Percentiles rank a stretch among this genome's conserved stretches.
Evolutionary conservation across 2,113 vertebrate genomes (phyloP).

Genomic region (Prinia subflava): DNA sequence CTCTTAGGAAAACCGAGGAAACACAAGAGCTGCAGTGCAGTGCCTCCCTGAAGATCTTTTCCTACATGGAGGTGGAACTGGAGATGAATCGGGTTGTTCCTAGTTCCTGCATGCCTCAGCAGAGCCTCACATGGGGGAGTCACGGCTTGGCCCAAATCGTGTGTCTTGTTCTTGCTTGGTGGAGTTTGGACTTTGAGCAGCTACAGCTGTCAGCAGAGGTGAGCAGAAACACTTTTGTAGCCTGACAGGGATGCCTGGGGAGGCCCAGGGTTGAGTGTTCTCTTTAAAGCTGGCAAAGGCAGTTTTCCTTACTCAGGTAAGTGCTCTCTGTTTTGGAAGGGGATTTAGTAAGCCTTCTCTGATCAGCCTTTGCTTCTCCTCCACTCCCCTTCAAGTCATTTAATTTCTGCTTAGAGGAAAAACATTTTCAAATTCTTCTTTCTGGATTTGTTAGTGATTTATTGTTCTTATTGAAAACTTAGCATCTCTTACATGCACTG

Average conservation of each 20-base stretch:
- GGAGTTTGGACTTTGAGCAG: not conserved
- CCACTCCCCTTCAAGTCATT: not conserved
- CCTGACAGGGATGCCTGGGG: not conserved
- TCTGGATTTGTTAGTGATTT: not conserved
- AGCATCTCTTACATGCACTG: not conserved
- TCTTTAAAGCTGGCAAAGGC: not conserved
- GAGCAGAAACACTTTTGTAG: not conserved
- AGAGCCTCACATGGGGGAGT: not conserved
- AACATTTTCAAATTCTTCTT: not conserved
- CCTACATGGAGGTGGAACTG: not conserved
- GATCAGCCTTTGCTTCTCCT: not conserved
- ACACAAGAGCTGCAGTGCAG: not conserved
- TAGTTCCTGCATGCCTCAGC: not conserved
- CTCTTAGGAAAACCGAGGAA: not conserved
- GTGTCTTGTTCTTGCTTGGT: not conserved
- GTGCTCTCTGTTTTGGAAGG: not conserved
- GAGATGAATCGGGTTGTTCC: not conserved
- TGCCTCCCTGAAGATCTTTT: not conserved
- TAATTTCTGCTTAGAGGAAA: not conserved
- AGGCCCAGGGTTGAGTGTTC: not conserved
- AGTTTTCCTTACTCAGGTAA: not conserved
- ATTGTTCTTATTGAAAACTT: not conserved
- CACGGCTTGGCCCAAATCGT: fast-evolving
- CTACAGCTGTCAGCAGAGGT: fast-evolving
- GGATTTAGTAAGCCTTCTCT: not conserved